phyloP scores from a whole-genome alignment of 1,140 invertebrate genomes.

The Pogonomyrmex barbatus region DNA sequence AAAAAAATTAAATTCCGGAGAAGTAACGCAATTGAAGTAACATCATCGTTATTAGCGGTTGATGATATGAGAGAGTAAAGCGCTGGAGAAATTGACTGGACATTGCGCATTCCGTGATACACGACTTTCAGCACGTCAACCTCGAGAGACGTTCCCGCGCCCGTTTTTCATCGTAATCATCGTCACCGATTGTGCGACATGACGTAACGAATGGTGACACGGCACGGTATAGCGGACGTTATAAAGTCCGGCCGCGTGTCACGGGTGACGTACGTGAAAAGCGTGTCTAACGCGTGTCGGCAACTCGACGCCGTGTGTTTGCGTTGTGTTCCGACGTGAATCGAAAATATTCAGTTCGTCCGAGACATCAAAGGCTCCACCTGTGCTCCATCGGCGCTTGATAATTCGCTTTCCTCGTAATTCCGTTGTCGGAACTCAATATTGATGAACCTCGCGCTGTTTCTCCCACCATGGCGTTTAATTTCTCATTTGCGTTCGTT shows the following conservation, averaged over 20 bases:
- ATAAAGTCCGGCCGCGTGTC: constrained; percentile 61
- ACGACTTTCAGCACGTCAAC: constrained; percentile 44
- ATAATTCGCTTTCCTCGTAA: constrained; percentile 24
- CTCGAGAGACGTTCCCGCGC: constrained; percentile 29
- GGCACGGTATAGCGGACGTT: constrained; percentile 43
- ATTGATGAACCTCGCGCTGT: background rate
- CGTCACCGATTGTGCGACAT: constrained; percentile 59
- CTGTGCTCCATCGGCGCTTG: background rate
- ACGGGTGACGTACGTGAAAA: constrained; percentile 58
- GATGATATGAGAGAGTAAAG: background rate
- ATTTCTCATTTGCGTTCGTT: background rate
- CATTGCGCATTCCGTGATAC: constrained; percentile 24
- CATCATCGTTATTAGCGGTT: background rate
- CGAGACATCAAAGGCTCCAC: constrained; percentile 5
- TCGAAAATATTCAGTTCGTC: constrained; percentile 45
- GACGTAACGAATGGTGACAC: constrained; percentile 60
- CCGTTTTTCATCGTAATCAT: constrained; percentile 61
- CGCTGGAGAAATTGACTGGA: constrained; percentile 46
- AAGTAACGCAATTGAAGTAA: background rate
- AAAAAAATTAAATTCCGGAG: constrained; percentile 13
- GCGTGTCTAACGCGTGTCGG: constrained; percentile 54
- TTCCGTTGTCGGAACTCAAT: background rate
- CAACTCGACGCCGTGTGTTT: background rate
- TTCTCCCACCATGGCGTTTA: background rate
- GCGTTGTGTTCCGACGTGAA: constrained; percentile 26